Conservation (phyloP, 1,140 invertebrate species). For the Ptiloglossa arizonensis region DNA sequence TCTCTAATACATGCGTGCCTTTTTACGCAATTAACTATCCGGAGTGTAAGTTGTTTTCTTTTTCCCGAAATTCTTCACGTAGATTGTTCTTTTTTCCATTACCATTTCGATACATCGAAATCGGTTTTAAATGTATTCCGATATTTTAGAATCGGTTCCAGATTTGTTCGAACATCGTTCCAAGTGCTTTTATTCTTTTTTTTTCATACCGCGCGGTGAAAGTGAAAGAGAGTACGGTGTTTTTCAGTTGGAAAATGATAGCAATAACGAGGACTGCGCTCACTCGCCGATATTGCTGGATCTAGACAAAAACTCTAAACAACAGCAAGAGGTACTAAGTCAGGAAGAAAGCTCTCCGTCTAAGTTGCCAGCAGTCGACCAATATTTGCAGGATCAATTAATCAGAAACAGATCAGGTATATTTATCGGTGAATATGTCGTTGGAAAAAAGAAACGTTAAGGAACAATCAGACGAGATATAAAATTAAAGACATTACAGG, state of each 20-base stretch:
- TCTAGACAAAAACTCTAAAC: conserved; percentile 78
- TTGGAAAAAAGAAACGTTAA: not conserved
- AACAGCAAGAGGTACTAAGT: conserved; percentile 55
- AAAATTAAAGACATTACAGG: no score
- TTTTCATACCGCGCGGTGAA: not conserved
- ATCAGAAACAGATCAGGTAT: conserved; percentile 22
- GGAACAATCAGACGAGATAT: not conserved
- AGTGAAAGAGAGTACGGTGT: not conserved
- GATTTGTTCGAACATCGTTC: no score
- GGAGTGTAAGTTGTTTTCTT: no score
- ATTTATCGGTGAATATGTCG: no score
- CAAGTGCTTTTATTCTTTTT: no score
- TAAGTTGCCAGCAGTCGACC: conserved; percentile 10
- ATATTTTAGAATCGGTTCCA: no score
- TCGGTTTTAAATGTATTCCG: no score
- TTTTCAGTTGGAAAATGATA: conserved; percentile 77
- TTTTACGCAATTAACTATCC: no score
- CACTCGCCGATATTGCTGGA: conserved; percentile 77
- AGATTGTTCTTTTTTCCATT: no score
- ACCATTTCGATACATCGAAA: no score
- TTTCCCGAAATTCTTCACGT: no score
- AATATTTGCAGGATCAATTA: conserved; percentile 57
- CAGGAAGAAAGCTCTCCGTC: conserved; percentile 31
- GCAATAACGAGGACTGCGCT: conserved; percentile 73
- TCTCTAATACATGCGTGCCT: no score